Conservation (phyloP, 1,140 invertebrate species). For the Archivesica marissinica region DNA sequence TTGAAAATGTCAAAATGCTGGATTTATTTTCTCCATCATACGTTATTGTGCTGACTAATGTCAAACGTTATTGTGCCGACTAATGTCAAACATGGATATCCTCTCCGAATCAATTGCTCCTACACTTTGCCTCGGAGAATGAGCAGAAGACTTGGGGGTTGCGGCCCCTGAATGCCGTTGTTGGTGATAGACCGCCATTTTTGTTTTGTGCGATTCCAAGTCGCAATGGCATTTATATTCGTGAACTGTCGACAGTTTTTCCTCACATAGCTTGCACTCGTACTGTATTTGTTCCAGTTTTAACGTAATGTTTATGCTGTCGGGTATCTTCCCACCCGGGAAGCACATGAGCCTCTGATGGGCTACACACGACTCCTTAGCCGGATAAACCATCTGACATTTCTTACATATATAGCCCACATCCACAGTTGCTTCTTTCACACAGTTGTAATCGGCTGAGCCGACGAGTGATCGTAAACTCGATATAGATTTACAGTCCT, state of each 20-base stretch:
- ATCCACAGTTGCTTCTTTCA: slow-evolving; percentile 89
- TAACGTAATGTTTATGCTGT: slow-evolving; percentile 79
- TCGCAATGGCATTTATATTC: slow-evolving; percentile 89
- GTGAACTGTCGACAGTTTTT: slow-evolving; percentile 84
- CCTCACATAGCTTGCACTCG: slow-evolving; percentile 89
- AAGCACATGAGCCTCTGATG: slow-evolving; percentile 89
- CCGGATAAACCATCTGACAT: slow-evolving; percentile 92
- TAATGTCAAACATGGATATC: neutral
- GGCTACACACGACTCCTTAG: slow-evolving; percentile 88
- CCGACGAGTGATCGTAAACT: slow-evolving; percentile 81
- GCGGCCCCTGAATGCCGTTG: slow-evolving; percentile 30
- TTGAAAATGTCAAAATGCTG: no score
- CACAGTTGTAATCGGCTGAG: slow-evolving; percentile 76
- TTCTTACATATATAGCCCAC: slow-evolving; percentile 94
- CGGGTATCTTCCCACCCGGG: slow-evolving; percentile 85
- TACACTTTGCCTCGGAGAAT: slow-evolving; percentile 18
- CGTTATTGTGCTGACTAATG: no score
- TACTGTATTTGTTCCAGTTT: slow-evolving; percentile 86
- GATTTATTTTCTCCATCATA: no score
- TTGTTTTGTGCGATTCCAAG: slow-evolving; percentile 82
- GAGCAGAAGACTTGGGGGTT: slow-evolving; percentile 24
- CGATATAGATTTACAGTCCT: slow-evolving; percentile 84
- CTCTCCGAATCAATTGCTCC: neutral
- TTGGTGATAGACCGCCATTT: slow-evolving; percentile 63
- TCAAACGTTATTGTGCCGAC: neutral